Evolutionary conservation across 2,888 invertebrate species (phyloP), one percentile per base, ranked within the genome.

Genomic region (Acleris sparsana): DNA sequence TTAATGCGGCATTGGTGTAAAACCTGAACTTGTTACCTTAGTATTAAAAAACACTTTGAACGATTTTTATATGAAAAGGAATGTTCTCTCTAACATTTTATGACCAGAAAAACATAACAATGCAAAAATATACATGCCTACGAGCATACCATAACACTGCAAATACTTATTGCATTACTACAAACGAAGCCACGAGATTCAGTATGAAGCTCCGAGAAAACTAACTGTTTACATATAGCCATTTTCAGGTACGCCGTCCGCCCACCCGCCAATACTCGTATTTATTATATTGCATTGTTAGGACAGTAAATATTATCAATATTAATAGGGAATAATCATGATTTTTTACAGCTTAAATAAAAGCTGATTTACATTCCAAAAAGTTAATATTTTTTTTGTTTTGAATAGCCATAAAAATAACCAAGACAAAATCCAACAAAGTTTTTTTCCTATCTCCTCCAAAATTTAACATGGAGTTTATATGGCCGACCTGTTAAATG

Each of bases 241-340:
- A 43, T 20, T 43, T 29, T 44, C 57, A 57, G 52, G 29, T 22
- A 33, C 33, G 16, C 20, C 43, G 18, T 18, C 20, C 53, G 49
- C 53, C 2, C 33, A 25, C 48, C 7, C n/a, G 25, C 53, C 63
- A 53, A 59, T 53, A n/a, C n/a, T n/a, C n/a, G n/a, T n/a, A 53
- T 59, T 63, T 64, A 64, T 64, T 67, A 53, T 20, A 17, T 20
- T 55, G 62, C 61, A 55, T 69, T 68, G 49, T 60, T 51, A 17
- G 69, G 69, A 69, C 65, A 72, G 69, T 66, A 72, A 71, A 70
- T 69, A 73, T 71, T 72, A 71, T 64, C 72, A 72, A 76, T 78
- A 77, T 72, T 70, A 53, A 44, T 33, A 33, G 25, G 5, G 25
- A 25, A 25, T 25, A 25, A 5, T 1, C 25, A 25, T 6, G 6